These are phyloP conservation scores for Ditylenchus weischeri DNA, from an alignment of 2,888 invertebrate species.

Conservation along the genomic window DNA sequence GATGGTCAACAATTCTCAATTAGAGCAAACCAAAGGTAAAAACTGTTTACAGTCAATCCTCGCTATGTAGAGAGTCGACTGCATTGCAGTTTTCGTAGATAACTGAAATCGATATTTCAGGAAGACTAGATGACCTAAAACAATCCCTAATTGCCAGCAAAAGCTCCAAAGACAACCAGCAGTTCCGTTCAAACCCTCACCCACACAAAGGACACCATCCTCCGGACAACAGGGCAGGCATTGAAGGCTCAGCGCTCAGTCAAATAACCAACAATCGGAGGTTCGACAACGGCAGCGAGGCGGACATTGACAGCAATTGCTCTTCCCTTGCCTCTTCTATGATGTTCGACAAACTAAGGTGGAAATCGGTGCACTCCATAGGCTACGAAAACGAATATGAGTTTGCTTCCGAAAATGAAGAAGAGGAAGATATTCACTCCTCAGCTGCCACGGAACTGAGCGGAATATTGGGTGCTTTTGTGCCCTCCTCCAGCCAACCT, in stretches of 20 bases:
- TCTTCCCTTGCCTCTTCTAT: conserved; percentile 44
- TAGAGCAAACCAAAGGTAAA: not conserved
- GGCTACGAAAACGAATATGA: conserved; percentile 58
- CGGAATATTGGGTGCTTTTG: conserved; percentile 9
- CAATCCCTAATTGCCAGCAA: not conserved
- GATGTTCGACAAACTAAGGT: conserved; percentile 33
- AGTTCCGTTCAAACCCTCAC: not conserved
- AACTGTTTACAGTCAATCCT: too few relatives aligned
- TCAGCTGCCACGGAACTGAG: conserved; percentile 3
- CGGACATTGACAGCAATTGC: conserved; percentile 43
- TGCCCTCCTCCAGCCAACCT: not conserved
- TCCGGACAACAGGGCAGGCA: not conserved
- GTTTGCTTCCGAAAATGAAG: conserved; percentile 44
- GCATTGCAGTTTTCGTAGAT: too few relatives aligned
- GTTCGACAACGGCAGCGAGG: conserved; percentile 28
- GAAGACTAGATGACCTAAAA: not conserved
- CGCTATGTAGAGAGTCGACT: too few relatives aligned
- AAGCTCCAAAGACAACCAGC: not conserved
- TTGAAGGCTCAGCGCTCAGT: conserved; percentile 8
- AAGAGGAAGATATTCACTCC: conserved; percentile 9
- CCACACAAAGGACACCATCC: not conserved
- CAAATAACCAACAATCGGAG: not conserved
- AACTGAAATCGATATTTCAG: too few relatives aligned
- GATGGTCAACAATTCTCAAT: conserved; percentile 15
- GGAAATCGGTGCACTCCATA: conserved; percentile 52